These are phyloP conservation scores for Lagopus leucura DNA, from an alignment of 2,113 vertebrate species.

Conservation along the genomic window DNA sequence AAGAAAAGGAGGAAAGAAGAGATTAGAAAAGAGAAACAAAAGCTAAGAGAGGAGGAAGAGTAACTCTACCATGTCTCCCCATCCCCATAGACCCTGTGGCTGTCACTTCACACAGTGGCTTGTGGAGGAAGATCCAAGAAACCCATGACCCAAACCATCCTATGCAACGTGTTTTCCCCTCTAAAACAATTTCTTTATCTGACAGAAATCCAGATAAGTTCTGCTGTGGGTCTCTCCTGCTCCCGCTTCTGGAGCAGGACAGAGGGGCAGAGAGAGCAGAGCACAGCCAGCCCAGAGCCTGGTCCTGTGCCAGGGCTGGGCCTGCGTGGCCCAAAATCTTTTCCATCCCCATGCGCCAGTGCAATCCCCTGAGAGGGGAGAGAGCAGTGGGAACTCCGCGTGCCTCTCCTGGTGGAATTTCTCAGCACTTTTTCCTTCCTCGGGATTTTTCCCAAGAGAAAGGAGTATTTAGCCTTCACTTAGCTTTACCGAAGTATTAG, in stretches of 20 bases:
- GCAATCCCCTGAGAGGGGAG: conserved; percentile 46
- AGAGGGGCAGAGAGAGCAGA: background rate
- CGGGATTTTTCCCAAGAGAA: conserved; percentile 37
- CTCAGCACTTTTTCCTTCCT: conserved; percentile 61
- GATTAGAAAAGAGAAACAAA: background rate
- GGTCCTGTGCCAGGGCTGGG: background rate
- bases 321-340: conserved; percentile 15
- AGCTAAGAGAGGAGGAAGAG: background rate
- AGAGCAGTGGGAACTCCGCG: conserved; percentile 61
- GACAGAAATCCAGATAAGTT: background rate
- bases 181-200: background rate
- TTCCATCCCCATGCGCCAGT: conserved; percentile 49
- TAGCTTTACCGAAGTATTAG: conserved; percentile 70
- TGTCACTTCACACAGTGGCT: background rate
- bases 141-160: background rate
- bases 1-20: background rate
- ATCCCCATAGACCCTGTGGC: background rate
- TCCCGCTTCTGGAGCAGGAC: background rate
- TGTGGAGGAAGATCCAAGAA: conserved; percentile 11
- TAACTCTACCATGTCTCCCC: background rate
- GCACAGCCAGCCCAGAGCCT: background rate
- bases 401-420: conserved; percentile 67
- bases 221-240: background rate
- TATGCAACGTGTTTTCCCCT: background rate
- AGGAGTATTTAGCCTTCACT: conserved; percentile 61